phyloP scores from a whole-genome alignment of 1,140 invertebrate species.

The Phymorhynchus buccinoides region DNA sequence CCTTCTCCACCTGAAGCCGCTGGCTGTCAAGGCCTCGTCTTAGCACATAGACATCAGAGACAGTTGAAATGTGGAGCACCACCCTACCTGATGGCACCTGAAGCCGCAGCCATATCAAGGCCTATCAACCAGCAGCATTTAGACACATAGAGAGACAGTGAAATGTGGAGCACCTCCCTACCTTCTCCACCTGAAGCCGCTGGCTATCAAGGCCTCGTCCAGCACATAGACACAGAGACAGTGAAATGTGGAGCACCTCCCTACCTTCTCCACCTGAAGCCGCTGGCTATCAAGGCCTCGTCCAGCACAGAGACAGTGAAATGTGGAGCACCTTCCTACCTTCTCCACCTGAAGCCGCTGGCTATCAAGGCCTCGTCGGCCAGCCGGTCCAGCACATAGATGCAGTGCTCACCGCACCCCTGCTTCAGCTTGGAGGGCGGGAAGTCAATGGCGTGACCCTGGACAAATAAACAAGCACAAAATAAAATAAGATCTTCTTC shows the following conservation, averaged over 20 bases:
- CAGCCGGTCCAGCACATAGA: slow-evolving; percentile 86
- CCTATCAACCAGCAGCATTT: slow-evolving; percentile 86
- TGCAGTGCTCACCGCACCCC: slow-evolving; percentile 89
- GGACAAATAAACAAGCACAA: too few species aligned
- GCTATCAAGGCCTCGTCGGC: slow-evolving; percentile 84
- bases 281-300: slow-evolving; percentile 80
- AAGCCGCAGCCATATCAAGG: slow-evolving; percentile 80
- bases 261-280: slow-evolving; percentile 81
- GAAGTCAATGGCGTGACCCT: slow-evolving; percentile 88
- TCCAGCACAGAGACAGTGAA: too few species aligned
- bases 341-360: slow-evolving; percentile 79
- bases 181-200: slow-evolving; percentile 80
- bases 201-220: slow-evolving; percentile 82
- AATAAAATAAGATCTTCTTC: too few species aligned
- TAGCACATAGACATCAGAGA: slow-evolving; percentile 86
- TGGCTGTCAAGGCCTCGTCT: slow-evolving; percentile 83
- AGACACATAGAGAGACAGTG: too few species aligned
- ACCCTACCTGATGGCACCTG: slow-evolving; percentile 79
- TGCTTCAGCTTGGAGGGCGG: slow-evolving; percentile 91
- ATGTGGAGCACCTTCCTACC: slow-evolving; percentile 74
- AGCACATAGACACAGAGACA: slow-evolving; percentile 87
- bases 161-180: slow-evolving; percentile 70
- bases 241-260: too few species aligned
- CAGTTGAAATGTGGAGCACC: too few species aligned
- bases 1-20: slow-evolving; percentile 80